Percentiles rank a stretch among this genome's conserved stretches.
phyloP scores from a whole-genome alignment of 2,797 vertebrate species.

The Helostoma temminkii region DNA sequence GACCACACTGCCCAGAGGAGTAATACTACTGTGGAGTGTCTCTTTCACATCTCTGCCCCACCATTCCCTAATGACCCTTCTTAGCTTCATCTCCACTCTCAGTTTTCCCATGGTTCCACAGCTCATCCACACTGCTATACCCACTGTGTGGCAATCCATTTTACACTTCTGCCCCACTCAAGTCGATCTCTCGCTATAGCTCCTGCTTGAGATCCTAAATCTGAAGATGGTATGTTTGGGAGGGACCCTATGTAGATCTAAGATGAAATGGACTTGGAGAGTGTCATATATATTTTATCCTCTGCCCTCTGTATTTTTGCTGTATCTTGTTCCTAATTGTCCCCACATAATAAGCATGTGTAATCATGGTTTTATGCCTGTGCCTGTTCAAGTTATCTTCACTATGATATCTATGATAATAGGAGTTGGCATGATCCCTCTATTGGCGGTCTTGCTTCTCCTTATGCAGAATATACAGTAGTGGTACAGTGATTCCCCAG shows the following conservation, averaged over 20 bases:
- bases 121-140: constrained; percentile 57
- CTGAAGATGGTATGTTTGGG: constrained; percentile 49
- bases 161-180: constrained; percentile 54
- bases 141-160: constrained; percentile 70
- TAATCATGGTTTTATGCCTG: constrained; percentile 63
- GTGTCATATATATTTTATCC: constrained; percentile 73
- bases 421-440: constrained; percentile 55
- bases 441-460: constrained; percentile 43
- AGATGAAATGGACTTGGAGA: constrained; percentile 57
- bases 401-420: constrained; percentile 49
- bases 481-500: constrained; percentile 24
- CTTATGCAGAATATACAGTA: constrained; percentile 28
- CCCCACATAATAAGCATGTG: constrained; percentile 64
- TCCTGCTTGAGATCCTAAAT: constrained; percentile 53
- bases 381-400: constrained; percentile 55
- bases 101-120: constrained; percentile 60
- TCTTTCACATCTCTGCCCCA: constrained; percentile 58
- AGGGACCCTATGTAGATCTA: not conserved
- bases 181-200: constrained; percentile 35
- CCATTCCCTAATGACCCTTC: constrained; percentile 57
- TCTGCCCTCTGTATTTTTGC: constrained; percentile 56
- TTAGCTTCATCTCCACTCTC: constrained; percentile 27
- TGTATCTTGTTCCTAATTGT: constrained; percentile 63
- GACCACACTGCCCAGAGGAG: constrained; percentile 47
- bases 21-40: constrained; percentile 49